These are phyloP conservation scores for Ammodytes marinus DNA, from an alignment of 2,113 vertebrate species.

Conservation along the genomic window DNA sequence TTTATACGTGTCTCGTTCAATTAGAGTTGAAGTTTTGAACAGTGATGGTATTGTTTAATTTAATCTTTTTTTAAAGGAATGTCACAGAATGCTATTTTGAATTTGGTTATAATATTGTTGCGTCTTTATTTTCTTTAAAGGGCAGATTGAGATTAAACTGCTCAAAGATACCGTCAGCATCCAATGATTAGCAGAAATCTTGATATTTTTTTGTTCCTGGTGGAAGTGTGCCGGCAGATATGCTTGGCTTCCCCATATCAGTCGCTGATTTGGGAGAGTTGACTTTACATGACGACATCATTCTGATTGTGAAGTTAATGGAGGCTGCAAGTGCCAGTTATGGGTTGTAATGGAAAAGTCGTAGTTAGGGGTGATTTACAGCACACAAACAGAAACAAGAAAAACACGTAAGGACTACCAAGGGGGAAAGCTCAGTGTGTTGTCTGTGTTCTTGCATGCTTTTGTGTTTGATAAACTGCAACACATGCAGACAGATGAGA, in stretches of 20 bases:
- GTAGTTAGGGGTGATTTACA: slow-evolving; percentile 5
- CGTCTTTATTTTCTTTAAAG: neutral
- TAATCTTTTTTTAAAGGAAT: neutral
- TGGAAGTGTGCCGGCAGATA: neutral
- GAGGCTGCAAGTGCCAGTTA: neutral
- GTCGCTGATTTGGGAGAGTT: neutral
- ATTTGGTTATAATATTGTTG: neutral
- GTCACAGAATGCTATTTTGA: neutral
- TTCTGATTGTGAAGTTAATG: neutral
- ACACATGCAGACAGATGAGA: slow-evolving; percentile 2
- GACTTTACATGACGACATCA: slow-evolving; percentile 9
- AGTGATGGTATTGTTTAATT: neutral
- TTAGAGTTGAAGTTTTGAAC: neutral
- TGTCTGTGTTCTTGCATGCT: neutral
- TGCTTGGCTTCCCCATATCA: neutral
- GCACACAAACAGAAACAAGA: neutral
- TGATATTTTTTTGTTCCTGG: neutral
- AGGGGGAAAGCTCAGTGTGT: neutral
- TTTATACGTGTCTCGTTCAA: neutral
- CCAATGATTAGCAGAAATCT: neutral
- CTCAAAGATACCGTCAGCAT: neutral
- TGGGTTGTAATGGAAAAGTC: slow-evolving; percentile 10
- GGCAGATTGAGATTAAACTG: neutral
- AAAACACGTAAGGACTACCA: neutral
- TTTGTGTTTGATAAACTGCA: slow-evolving; percentile 35